These are phyloP conservation scores for Nephila pilipes DNA, from an alignment of 1,140 invertebrate genomes.

Conservation along the genomic window DNA sequence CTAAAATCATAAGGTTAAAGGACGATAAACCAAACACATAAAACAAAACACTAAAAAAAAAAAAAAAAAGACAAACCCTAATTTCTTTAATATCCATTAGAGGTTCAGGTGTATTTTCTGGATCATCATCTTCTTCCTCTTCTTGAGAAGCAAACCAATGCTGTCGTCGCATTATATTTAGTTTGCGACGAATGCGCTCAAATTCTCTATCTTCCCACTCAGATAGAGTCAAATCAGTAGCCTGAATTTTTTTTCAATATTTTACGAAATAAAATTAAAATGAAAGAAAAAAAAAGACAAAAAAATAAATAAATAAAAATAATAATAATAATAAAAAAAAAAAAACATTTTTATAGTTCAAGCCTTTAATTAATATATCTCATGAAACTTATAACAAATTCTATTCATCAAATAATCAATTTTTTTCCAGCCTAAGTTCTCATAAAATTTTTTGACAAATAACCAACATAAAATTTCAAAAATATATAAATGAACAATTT, in stretches of 20 bases:
- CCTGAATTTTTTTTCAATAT: slow-evolving; percentile 72
- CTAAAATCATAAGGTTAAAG: too few species aligned
- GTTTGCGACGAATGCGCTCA: slow-evolving; percentile 54
- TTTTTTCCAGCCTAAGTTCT: too few species aligned
- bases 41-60: not conserved
- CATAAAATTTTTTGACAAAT: too few species aligned
- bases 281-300: not conserved
- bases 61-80: slow-evolving; percentile 61
- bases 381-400: not conserved
- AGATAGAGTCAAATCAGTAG: slow-evolving; percentile 69
- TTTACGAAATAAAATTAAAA: slow-evolving; percentile 45
- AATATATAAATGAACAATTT: too few species aligned
- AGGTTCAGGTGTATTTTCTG: slow-evolving; percentile 70
- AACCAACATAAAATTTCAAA: too few species aligned
- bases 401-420: too few species aligned
- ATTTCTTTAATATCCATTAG: slow-evolving; percentile 62
- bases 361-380: too few species aligned
- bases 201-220: slow-evolving; percentile 75
- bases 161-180: slow-evolving; percentile 58
- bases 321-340: not conserved
- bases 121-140: slow-evolving; percentile 59
- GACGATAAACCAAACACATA: too few species aligned
- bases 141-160: slow-evolving; percentile 63
- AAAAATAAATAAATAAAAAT: slow-evolving; percentile 19
- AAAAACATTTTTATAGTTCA: too few species aligned